Evolutionary conservation across 2,888 invertebrate species (phyloP).

Genomic region (Beris morrisii): DNA sequence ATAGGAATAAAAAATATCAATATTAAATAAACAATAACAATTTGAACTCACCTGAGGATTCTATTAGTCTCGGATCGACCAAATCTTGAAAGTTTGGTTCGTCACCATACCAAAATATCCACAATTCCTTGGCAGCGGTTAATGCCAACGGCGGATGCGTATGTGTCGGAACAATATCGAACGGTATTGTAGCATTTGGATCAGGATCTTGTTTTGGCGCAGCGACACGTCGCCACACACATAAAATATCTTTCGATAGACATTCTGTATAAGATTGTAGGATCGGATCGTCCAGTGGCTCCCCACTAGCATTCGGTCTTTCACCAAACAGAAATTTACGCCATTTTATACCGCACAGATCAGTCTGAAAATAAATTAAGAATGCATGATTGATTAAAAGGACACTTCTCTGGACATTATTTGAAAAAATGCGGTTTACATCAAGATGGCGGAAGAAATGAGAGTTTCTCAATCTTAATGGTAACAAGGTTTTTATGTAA

Average conservation of each 20-base stretch:
- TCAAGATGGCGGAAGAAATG: too few relatives aligned
- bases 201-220: constrained; percentile 60
- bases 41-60: constrained; percentile 75
- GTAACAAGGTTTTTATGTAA: too few relatives aligned
- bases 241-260: constrained; percentile 91
- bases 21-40: too few relatives aligned
- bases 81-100: constrained; percentile 87
- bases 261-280: constrained; percentile 88
- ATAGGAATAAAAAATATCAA: too few relatives aligned
- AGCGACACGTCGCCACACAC: constrained; percentile 94
- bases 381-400: too few relatives aligned
- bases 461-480: too few relatives aligned
- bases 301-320: constrained; percentile 58
- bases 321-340: constrained; percentile 86
- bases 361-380: constrained; percentile 75
- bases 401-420: too few relatives aligned
- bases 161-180: constrained; percentile 57
- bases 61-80: constrained; percentile 82
- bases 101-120: constrained; percentile 99
- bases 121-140: constrained; percentile 92
- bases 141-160: constrained; percentile 77
- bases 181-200: constrained; percentile 57
- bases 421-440: too few relatives aligned
- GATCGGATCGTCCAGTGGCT: constrained; percentile 87
- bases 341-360: constrained; percentile 99